These are phyloP conservation scores for Rutilus rutilus DNA, from an alignment of 2,113 vertebrate species.

Conservation along the genomic window DNA sequence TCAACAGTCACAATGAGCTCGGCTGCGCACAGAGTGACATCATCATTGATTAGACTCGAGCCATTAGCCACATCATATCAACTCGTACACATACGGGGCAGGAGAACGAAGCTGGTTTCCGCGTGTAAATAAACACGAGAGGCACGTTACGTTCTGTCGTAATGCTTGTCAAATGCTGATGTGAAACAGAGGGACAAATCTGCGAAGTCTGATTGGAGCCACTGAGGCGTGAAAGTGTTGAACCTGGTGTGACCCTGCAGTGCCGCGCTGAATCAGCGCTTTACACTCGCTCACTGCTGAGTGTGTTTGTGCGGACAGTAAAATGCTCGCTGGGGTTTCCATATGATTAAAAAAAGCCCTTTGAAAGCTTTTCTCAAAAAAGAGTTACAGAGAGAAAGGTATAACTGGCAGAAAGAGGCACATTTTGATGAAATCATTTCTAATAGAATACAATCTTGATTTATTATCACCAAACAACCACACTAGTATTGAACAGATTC, in stretches of 20 bases:
- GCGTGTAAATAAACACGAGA: neutral
- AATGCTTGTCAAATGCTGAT: slow-evolving; percentile 21
- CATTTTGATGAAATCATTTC: neutral
- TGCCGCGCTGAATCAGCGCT: neutral
- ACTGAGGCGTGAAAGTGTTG: neutral
- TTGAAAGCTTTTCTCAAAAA: slow-evolving; percentile 10
- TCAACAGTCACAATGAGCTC: neutral
- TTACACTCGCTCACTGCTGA: neutral
- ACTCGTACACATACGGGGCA: neutral
- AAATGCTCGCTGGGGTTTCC: neutral
- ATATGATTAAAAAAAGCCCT: neutral
- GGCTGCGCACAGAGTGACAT: neutral
- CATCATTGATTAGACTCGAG: slow-evolving; percentile 9
- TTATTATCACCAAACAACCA: neutral
- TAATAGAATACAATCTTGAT: neutral
- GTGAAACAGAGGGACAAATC: slow-evolving; percentile 10
- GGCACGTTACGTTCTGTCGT: neutral
- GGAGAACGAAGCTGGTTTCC: neutral
- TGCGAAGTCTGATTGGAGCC: neutral
- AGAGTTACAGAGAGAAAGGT: neutral
- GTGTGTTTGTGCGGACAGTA: neutral
- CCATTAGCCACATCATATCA: slow-evolving; percentile 28
- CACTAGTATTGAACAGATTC: neutral
- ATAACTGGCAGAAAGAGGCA: neutral
- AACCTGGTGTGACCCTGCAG: neutral